phyloP scores from a whole-genome alignment of 2,797 vertebrate species.

The Protosalanx chinensis region DNA sequence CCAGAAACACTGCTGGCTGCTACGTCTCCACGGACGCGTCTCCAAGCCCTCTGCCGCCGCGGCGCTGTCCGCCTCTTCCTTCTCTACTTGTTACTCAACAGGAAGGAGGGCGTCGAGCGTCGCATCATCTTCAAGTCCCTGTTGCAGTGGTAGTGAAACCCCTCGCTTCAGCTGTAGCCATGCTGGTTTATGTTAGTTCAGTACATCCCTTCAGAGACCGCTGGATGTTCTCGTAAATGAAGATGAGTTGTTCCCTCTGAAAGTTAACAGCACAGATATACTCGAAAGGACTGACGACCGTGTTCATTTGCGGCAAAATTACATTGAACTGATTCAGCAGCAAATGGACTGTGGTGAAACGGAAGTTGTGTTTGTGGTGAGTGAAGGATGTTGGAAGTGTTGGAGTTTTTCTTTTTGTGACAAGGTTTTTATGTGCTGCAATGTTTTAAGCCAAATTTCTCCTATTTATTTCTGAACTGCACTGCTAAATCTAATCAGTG shows the following conservation, averaged over 20 bases:
- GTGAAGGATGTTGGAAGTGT: background rate
- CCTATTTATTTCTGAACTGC: conserved; percentile 41
- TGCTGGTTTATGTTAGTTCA: conserved; percentile 20
- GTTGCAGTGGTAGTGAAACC: conserved; percentile 39
- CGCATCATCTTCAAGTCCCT: conserved; percentile 25
- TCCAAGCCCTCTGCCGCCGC: background rate
- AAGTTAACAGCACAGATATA: conserved; percentile 8
- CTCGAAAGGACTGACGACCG: conserved; percentile 9
- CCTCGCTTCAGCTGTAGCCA: conserved; percentile 43
- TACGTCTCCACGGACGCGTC: too few species aligned
- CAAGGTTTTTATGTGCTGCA: conserved; percentile 34
- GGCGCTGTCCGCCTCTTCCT: background rate
- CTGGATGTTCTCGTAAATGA: background rate
- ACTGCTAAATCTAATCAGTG: background rate
- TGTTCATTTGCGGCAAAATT: background rate
- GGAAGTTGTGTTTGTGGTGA: background rate
- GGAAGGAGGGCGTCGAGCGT: conserved; percentile 37
- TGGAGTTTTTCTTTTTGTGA: background rate
- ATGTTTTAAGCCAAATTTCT: conserved; percentile 9
- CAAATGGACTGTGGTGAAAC: background rate
- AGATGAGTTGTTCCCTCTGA: background rate
- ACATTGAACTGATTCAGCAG: background rate
- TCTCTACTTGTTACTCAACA: background rate
- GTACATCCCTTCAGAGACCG: conserved; percentile 18
- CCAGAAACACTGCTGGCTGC: background rate